A percentile compares a stretch with the other conserved stretches of the same genome.
Conservation (phyloP, 2,113 vertebrate species). For the Rallus limicola region DNA sequence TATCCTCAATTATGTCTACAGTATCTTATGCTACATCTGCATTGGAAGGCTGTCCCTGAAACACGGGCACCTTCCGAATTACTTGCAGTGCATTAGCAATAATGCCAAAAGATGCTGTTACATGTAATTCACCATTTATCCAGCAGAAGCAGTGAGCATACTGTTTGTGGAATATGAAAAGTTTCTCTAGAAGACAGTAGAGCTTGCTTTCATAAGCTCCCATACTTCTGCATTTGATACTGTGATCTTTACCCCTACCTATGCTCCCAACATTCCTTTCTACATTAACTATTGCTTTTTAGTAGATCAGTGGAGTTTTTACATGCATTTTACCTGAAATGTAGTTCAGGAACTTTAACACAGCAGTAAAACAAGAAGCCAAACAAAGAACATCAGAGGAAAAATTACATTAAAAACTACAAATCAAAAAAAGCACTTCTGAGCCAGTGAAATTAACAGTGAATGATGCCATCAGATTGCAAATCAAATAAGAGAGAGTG, state of each 20-base stretch:
- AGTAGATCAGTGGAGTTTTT: background rate
- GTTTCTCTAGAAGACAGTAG: background rate
- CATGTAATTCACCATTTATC: background rate
- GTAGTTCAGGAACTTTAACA: background rate
- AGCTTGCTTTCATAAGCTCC: background rate
- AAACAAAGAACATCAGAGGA: background rate
- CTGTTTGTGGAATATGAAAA: background rate
- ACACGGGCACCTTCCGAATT: background rate
- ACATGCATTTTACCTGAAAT: background rate
- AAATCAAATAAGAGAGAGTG: background rate
- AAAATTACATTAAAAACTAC: background rate
- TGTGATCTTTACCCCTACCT: background rate
- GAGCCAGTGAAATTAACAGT: background rate
- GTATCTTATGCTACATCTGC: background rate
- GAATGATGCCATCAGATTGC: background rate
- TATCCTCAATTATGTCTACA: background rate
- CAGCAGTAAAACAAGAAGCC: background rate
- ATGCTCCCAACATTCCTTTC: background rate
- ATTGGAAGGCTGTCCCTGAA: background rate
- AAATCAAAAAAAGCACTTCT: background rate
- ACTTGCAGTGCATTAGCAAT: background rate
- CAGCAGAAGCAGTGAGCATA: background rate
- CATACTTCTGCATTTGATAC: background rate
- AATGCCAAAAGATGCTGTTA: background rate
- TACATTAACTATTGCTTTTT: background rate